Evolutionary conservation across 2,113 vertebrate genomes (phyloP), one percentile per base, ranked within the genome.

Genomic region (Salvelinus namaycush): DNA sequence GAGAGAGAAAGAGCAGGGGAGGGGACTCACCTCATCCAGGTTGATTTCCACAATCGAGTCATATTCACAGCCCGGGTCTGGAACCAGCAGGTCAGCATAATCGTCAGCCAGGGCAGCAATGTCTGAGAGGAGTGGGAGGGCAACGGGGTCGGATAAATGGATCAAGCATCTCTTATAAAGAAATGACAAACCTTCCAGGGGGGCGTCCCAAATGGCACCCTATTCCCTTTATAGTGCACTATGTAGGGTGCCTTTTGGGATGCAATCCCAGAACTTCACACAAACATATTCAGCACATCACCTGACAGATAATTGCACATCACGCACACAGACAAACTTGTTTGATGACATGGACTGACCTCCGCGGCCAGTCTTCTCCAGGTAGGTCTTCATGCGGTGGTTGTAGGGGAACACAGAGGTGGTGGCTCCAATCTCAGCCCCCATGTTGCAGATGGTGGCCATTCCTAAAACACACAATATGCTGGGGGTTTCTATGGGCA

Each of bases 361-460:
- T 89, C 86, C 87, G 70, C 97, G 92, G 65, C 97, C 96, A 0
- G 97, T 99, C 91, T 98, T 99, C 77, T 91, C 89, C 91, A 99
- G 84, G 81, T 99, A 99, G 9, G 92, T 96, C 90, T 88, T 97
- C 97, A 99, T 99, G 76, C 97, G 95, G 76, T 94, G 91, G 5
- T 97, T 99, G 84, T 96, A 99, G 4, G 97, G 97, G 83, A 99
- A 99, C 62, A 99, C 84, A 0, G 97, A 99, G 0, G 97, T 99
- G 22, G 98, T 99, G 68, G 98, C 97, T 81, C 97, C 98, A 0
- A 99, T 99, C 87, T 99, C 98, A 68, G 98, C 98, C 1, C 97
- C 97, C 98, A 99, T 99, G 87, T 99, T 99, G 87, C 97, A 99
- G 89, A 99, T 99, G 1, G 98, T 99, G 72, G 97, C 98, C 98